A percentile compares a stretch with the other conserved stretches of the same genome.
Evolutionary conservation across 37 sponge, comb jelly and placozoan genomes (phyloP).

Genomic region (Corticium candelabrum): DNA sequence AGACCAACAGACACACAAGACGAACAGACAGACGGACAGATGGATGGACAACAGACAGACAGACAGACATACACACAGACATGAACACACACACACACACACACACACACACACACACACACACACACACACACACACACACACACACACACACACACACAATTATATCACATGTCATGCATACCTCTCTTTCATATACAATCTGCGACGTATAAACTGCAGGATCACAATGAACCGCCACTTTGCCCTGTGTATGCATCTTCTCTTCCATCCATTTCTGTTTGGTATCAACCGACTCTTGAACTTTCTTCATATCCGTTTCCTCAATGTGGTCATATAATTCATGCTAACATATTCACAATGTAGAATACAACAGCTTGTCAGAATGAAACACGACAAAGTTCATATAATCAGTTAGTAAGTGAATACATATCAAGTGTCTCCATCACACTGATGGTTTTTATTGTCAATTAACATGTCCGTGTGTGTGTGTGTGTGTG

Average conservation of each 20-base stretch:
- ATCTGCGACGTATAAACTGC: constrained; percentile 53
- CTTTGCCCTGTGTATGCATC: constrained; percentile 24
- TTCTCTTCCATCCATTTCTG: constrained; percentile 62
- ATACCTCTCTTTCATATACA: constrained; percentile 42
- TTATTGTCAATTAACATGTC: too few species aligned
- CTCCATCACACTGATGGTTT: too few species aligned
- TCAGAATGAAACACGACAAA: too few species aligned
- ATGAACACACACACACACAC: constrained; percentile 3
- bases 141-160: too few species aligned
- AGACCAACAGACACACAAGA: too few species aligned
- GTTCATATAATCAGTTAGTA: too few species aligned
- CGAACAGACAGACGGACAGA: too few species aligned
- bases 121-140: constrained; percentile 1
- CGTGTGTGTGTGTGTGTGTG: too few species aligned
- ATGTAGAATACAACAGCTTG: background rate
- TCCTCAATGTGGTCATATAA: constrained; percentile 66
- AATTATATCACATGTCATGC: background rate
- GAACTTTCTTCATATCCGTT: constrained; percentile 77
- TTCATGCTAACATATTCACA: constrained; percentile 52
- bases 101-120: constrained; percentile 10
- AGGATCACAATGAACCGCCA: constrained; percentile 36
- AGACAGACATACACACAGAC: too few species aligned
- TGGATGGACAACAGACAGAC: too few species aligned
- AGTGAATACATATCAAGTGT: too few species aligned
- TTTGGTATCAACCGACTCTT: constrained; percentile 38